Evolutionary conservation across 2,113 vertebrate species (phyloP), one percentile per base, ranked within the genome.

Genomic region (Nannobrachium achirus): DNA sequence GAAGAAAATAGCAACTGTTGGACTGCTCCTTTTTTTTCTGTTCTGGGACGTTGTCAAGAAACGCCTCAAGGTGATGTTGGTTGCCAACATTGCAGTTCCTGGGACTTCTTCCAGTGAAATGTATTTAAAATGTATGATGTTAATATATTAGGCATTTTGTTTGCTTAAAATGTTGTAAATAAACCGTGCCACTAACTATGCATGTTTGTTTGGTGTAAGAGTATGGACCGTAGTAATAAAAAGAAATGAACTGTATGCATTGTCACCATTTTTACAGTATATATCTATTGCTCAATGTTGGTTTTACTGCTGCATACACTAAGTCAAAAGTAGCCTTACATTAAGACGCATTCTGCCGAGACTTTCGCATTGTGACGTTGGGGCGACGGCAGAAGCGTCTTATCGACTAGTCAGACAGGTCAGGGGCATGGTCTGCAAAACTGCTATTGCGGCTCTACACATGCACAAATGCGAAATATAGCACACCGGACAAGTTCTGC

Each of bases 131-230:
- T 79, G 67, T 73, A 69, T 61, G 57, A 84, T 69, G 71, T 79
- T 71, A 66, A 75, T 75, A 80, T 33, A 33, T 33, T 77, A 77
- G 60, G 52, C 56, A 79, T 78, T 73, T 56, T 10, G 44, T 87
- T 79, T 71, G 68, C 76, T 78, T 64, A 69, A 69, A 72, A 62
- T 76, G 64, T 56, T 91, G 84, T 90, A 90, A 82, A 86, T 87
- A 86, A 66, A 74, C 85, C 60, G 58, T 77, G 71, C 70, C n/a
- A n/a, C n/a, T n/a, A n/a, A 86, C 84, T 87, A 76, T 92, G 91
- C 92, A 93, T 93, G 92, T 85, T 86, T 82, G 89, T 80, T 87
- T 78, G 73, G 63, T 91, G 89, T 92, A 88, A 82, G 82, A 85
- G 91, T 89, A 89, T 84, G 84, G 83, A 86, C 79, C 69, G 89